phyloP scores from a whole-genome alignment of 2,113 vertebrate species.

The Megalops atlanticus region DNA sequence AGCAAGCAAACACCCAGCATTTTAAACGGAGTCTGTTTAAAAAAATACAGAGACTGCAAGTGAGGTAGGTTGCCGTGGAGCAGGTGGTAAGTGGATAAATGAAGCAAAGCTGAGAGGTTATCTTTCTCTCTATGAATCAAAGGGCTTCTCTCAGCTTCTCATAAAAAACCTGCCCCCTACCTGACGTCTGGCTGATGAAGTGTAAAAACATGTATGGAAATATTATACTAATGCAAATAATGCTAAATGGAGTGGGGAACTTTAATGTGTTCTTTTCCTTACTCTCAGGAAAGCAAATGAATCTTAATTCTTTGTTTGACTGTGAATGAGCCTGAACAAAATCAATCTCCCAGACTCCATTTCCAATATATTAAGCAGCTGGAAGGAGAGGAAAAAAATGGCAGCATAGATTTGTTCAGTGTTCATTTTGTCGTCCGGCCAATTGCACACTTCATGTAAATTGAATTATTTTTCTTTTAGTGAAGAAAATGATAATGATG shows the following conservation, averaged over 20 bases:
- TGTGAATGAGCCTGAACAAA: neutral
- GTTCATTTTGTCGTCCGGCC: conserved; percentile 2
- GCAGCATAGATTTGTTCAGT: neutral
- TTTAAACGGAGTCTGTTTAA: too few species aligned
- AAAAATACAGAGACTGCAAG: too few species aligned
- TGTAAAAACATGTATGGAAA: too few species aligned
- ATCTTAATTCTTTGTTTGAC: neutral
- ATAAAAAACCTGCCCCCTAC: neutral
- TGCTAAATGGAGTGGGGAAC: neutral
- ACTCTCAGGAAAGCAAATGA: neutral
- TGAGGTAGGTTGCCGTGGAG: too few species aligned
- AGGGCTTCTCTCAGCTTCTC: neutral
- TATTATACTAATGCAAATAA: too few species aligned
- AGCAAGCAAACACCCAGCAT: too few species aligned
- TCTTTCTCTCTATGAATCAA: neutral
- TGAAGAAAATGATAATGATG: conserved; percentile 6
- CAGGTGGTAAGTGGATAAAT: too few species aligned
- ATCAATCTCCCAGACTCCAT: neutral
- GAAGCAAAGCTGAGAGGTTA: neutral
- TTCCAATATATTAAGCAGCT: conserved; percentile 5
- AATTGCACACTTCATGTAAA: conserved; percentile 6
- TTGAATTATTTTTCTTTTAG: neutral
- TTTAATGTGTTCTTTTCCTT: neutral
- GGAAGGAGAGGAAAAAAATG: neutral
- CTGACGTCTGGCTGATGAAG: neutral